These are phyloP conservation scores for Pelagia noctiluca DNA, from an alignment of 30 jellyfish, hydroid and myxozoan genomes.

Conservation along the genomic window DNA sequence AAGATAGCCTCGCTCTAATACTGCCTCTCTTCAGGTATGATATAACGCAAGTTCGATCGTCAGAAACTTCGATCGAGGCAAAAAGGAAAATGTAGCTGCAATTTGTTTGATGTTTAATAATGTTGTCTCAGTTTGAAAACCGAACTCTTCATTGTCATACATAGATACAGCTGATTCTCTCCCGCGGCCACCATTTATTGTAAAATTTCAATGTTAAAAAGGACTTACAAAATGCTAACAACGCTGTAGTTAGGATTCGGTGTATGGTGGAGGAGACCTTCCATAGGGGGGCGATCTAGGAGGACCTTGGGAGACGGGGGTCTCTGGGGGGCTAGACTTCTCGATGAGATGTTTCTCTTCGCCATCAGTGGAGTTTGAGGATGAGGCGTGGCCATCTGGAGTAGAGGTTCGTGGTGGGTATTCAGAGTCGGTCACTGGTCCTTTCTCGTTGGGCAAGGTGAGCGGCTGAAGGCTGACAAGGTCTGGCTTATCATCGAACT, in stretches of 20 bases:
- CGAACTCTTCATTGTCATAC: background rate
- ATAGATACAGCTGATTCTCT: background rate
- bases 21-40: no score
- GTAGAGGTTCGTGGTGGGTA: conserved; percentile 90
- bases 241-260: conserved; percentile 32
- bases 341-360: conserved; percentile 84
- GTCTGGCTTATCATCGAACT: conserved; percentile 89
- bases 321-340: conserved; percentile 43
- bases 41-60: no score
- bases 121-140: background rate
- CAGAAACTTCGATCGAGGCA: no score
- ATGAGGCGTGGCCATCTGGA: conserved; percentile 88
- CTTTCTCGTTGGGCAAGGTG: conserved; percentile 89
- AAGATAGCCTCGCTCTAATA: background rate
- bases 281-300: conserved; percentile 73
- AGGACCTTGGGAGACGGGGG: conserved; percentile 83
- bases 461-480: conserved; percentile 86
- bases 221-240: background rate
- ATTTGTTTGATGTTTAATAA: no score
- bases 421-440: conserved; percentile 68
- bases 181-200: background rate
- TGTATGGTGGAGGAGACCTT: conserved; percentile 84
- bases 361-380: conserved; percentile 84
- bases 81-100: background rate
- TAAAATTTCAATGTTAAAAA: background rate